These are phyloP conservation scores for Dynastes tityus DNA, from an alignment of 2,888 invertebrate species.

Conservation along the genomic window DNA sequence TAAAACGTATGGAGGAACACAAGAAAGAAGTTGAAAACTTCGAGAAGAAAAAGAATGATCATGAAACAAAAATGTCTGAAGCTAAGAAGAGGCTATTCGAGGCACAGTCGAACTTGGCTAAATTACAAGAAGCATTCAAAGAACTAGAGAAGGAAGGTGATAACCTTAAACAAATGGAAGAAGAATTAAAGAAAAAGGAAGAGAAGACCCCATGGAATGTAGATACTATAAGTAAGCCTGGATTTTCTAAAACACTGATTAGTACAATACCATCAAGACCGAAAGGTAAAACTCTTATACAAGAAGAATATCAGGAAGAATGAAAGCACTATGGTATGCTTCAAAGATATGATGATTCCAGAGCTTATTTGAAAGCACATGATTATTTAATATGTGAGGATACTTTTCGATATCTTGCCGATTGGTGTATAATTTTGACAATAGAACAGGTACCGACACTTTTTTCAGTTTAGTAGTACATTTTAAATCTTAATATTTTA, in stretches of 20 bases:
- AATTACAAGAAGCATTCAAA: slow-evolving; percentile 71
- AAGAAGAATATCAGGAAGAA: slow-evolving; percentile 92
- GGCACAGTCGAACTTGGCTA: slow-evolving; percentile 70
- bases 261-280: slow-evolving; percentile 81
- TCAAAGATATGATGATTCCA: slow-evolving; percentile 93
- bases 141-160: slow-evolving; percentile 82
- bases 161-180: slow-evolving; percentile 79
- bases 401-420: slow-evolving; percentile 97
- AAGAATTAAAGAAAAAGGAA: slow-evolving; percentile 86
- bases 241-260: slow-evolving; percentile 96
- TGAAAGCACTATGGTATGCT: slow-evolving; percentile 95
- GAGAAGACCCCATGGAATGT: slow-evolving; percentile 94
- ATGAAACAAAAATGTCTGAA: slow-evolving; percentile 76
- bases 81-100: slow-evolving; percentile 78
- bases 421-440: slow-evolving; percentile 98
- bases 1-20: slow-evolving; percentile 90
- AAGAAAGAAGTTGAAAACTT: slow-evolving; percentile 80
- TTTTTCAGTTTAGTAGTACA: not conserved
- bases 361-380: slow-evolving; percentile 85
- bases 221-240: slow-evolving; percentile 97
- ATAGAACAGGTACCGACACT: slow-evolving; percentile 85
- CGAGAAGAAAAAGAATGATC: slow-evolving; percentile 77
- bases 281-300: slow-evolving; percentile 83
- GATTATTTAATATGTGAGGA: slow-evolving; percentile 93
- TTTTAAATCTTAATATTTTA: slow-evolving; percentile 69